Base-by-base conservation (phyloP, 2,797 vertebrate species). In the Hoplostethus atlanticus region DNA sequence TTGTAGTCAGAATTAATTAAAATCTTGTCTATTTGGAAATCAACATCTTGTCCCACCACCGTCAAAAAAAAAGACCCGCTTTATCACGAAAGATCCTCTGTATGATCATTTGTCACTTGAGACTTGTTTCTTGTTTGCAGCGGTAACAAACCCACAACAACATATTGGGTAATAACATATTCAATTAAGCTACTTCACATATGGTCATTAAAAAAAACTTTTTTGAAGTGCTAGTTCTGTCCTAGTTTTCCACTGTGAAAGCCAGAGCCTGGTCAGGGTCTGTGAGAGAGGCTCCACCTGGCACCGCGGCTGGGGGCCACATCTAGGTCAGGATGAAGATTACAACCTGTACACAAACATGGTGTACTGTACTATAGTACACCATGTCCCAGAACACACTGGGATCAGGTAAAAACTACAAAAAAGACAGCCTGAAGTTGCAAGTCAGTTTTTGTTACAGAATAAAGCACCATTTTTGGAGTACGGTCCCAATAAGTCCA, bases 231-330 rank as follows among this genome's bases (percentile, higher is more conserved):
- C 3, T 47, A 31, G 13, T 31, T 31, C 52, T 30, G 52, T 54
- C 28, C 30, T 21, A 28, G 38, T 60, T 60, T 60, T 25, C 17
- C 17, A 9, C 13, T 11, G 38, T 44, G 36, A 15, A 55, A 30
- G 11, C 30, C 53, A 55, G 44, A 47, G 25, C 52, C 30, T 13
- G 12, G 25, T 40, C 31, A 11, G 57, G 40, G 57, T 25, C 17
- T 13, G 57, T 60, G 57, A 60, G 57, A 60, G 57, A 42, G 38
- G 34, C 57, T 44, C 57, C 57, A 60, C 40, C 57, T 60, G 57
- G n/a, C 57, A 25, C 2, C 17, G 12, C 40, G 4, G 17, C 17
- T 44, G 57, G 38, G 21, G 40, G 17, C 57, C 21, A 7, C 10
- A 40, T 42, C 57, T 44, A 60, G 57, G 57, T 60, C 57, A 60